phyloP scores from a whole-genome alignment of 2,888 invertebrate species.

The Monopis laevigella region DNA sequence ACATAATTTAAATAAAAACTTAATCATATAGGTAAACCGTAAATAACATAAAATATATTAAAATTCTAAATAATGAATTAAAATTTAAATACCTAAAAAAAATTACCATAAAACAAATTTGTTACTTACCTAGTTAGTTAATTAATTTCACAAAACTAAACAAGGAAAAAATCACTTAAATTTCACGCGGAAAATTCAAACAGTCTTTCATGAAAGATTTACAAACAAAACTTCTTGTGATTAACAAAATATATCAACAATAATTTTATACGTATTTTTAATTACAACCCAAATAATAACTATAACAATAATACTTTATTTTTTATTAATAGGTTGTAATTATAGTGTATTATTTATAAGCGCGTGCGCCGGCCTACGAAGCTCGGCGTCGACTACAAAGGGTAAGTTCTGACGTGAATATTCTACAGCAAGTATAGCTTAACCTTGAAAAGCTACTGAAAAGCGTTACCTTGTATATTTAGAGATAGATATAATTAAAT shows the following conservation, averaged over 20 bases:
- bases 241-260: not conserved
- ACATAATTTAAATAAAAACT: too few species aligned
- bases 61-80: too few species aligned
- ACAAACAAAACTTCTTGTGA: too few species aligned
- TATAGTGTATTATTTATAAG: not conserved
- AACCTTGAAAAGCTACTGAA: conserved; percentile 8
- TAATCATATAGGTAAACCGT: too few species aligned
- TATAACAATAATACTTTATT: not conserved
- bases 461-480: not conserved
- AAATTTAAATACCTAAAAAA: too few species aligned
- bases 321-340: not conserved
- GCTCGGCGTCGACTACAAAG: conserved; percentile 7
- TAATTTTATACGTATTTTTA: conserved; percentile 1
- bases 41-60: too few species aligned
- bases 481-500: too few species aligned
- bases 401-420: not conserved
- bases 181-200: too few species aligned
- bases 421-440: not conserved
- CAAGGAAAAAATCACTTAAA: not conserved
- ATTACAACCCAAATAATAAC: conserved; percentile 6
- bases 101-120: too few species aligned
- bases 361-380: conserved; percentile 5
- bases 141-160: too few species aligned
- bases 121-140: too few species aligned
- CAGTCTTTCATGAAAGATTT: too few species aligned